Conservation (phyloP, 2,113 vertebrate species). For the Plotosus lineatus region DNA sequence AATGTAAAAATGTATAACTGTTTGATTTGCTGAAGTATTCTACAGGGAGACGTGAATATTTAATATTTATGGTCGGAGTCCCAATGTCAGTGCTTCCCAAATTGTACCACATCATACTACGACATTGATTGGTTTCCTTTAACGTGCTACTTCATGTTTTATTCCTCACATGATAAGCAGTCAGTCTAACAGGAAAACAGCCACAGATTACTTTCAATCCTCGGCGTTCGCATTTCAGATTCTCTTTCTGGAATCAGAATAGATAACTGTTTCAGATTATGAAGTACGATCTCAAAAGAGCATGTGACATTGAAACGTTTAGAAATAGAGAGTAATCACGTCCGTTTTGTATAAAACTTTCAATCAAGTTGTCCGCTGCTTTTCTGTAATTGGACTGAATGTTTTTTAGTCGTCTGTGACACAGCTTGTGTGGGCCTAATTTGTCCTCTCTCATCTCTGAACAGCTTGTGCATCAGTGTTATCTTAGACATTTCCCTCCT, state of each 20-base stretch:
- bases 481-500: constrained; percentile 51
- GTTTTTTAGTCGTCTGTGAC: constrained; percentile 44
- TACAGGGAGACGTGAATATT: background rate
- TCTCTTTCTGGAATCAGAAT: background rate
- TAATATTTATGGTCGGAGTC: background rate
- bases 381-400: constrained; percentile 43
- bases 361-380: constrained; percentile 20
- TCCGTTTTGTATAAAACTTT: constrained; percentile 27
- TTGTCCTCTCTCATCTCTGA: constrained; percentile 50
- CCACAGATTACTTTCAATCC: background rate
- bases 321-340: constrained; percentile 6
- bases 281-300: background rate
- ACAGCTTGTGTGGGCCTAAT: constrained; percentile 35
- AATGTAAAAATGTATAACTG: background rate
- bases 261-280: background rate
- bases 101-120: no score
- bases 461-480: constrained; percentile 52
- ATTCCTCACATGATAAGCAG: background rate
- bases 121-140: background rate
- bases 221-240: background rate
- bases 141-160: background rate
- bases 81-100: background rate
- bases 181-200: background rate
- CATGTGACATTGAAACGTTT: constrained; percentile 15
- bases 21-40: background rate